These are phyloP conservation scores for Zaprionus lineosus DNA, from an alignment of 2,888 invertebrate species.

Conservation along the genomic window DNA sequence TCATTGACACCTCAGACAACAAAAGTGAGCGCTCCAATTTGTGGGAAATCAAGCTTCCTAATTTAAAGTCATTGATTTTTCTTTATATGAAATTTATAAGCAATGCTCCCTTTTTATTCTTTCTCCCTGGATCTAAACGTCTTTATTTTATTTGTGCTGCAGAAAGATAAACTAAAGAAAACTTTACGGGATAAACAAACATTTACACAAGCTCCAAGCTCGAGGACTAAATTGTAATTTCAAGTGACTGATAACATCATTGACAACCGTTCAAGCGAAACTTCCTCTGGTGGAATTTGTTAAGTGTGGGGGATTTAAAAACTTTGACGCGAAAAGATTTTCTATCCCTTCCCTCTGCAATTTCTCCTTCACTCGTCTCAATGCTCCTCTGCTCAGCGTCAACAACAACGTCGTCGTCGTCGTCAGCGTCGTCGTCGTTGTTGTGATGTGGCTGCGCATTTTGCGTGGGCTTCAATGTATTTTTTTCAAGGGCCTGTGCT, in stretches of 20 bases:
- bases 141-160: too few species aligned
- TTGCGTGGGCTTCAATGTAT: constrained; percentile 59
- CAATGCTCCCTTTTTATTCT: too few species aligned
- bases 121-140: too few species aligned
- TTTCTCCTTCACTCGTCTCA: constrained; percentile 66
- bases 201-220: too few species aligned
- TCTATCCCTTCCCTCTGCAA: constrained; percentile 20
- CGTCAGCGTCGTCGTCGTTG: constrained; percentile 31
- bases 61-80: neutral
- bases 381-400: too few species aligned
- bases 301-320: neutral
- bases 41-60: constrained; percentile 7
- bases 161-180: too few species aligned
- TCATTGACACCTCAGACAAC: constrained; percentile 16
- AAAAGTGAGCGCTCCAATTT: too few species aligned
- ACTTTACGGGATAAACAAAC: too few species aligned
- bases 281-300: constrained; percentile 1
- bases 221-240: too few species aligned
- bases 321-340: neutral
- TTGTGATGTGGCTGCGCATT: constrained; percentile 40
- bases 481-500: constrained; percentile 73
- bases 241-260: too few species aligned
- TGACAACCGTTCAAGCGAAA: neutral
- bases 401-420: too few species aligned
- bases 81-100: too few species aligned